These are phyloP conservation scores for Petrocephalus zakoni DNA, from an alignment of 2,113 vertebrate species.

Conservation along the genomic window DNA sequence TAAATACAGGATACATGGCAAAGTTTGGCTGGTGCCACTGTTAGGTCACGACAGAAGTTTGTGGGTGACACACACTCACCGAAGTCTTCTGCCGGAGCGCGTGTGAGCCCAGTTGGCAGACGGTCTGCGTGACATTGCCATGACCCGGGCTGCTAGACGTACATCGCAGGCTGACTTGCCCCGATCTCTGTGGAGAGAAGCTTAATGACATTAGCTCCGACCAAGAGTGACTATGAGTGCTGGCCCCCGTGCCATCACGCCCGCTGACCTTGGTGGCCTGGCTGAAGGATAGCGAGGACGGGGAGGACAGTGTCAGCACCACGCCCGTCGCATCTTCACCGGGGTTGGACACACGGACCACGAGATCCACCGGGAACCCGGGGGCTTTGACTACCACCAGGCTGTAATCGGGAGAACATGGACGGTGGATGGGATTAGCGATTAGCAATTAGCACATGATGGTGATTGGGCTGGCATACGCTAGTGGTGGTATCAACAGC, in stretches of 20 bases:
- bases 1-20: background rate
- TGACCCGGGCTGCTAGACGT: constrained; percentile 8
- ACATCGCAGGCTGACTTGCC: constrained; percentile 15
- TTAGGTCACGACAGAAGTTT: background rate
- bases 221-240: too few species aligned
- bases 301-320: constrained; percentile 26
- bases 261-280: constrained; percentile 24
- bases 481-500: background rate
- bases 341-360: constrained; percentile 28
- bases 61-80: constrained; percentile 13
- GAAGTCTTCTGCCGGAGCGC: constrained; percentile 23
- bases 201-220: background rate
- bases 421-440: background rate
- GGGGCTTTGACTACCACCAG: constrained; percentile 25
- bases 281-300: constrained; percentile 29
- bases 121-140: constrained; percentile 21
- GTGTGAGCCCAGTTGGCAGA: constrained; percentile 23
- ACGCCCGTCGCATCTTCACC: constrained; percentile 36
- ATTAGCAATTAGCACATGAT: background rate
- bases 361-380: constrained; percentile 20
- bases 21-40: background rate
- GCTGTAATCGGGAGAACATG: constrained; percentile 9
- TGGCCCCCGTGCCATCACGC: too few species aligned
- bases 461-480: background rate
- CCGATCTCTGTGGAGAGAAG: constrained; percentile 9